These are phyloP conservation scores for Phaethon lepturus DNA, from an alignment of 2,113 vertebrate genomes.

Conservation along the genomic window DNA sequence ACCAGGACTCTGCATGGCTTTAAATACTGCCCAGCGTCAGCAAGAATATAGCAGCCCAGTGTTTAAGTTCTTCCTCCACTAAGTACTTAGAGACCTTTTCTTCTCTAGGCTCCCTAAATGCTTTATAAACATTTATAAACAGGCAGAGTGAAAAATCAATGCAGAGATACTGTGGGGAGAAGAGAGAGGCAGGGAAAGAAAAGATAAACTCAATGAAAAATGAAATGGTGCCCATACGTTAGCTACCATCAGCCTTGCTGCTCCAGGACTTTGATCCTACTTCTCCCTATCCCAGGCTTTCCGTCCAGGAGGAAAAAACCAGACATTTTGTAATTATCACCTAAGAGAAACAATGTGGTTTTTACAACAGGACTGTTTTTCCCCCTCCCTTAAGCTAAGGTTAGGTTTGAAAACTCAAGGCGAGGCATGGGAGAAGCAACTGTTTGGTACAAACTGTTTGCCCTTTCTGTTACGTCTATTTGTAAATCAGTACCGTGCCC, in stretches of 20 bases:
- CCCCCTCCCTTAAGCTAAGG: neutral
- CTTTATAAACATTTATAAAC: constrained; percentile 68
- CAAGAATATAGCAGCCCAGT: neutral
- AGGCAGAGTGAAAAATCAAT: constrained; percentile 63
- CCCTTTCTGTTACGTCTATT: rapidly evolving
- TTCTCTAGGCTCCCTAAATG: constrained; percentile 39
- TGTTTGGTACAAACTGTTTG: rapidly evolving
- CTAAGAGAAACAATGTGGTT: neutral
- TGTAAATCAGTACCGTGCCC: neutral
- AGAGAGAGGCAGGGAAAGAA: neutral
- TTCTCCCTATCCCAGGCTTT: neutral
- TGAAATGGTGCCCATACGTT: neutral
- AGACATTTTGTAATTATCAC: neutral
- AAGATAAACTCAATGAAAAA: constrained; percentile 30
- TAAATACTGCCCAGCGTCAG: neutral
- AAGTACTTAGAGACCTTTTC: constrained; percentile 15
- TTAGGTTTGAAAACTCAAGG: neutral
- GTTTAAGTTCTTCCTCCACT: constrained; percentile 11
- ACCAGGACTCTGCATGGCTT: neutral
- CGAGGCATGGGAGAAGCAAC: too few relatives aligned
- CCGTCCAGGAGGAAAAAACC: neutral
- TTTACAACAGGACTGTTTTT: neutral
- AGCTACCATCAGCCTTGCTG: neutral
- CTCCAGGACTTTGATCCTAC: neutral
- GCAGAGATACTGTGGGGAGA: neutral